phyloP scores from a whole-genome alignment of 2,113 vertebrate genomes.

The Dasyprocta punctata region DNA sequence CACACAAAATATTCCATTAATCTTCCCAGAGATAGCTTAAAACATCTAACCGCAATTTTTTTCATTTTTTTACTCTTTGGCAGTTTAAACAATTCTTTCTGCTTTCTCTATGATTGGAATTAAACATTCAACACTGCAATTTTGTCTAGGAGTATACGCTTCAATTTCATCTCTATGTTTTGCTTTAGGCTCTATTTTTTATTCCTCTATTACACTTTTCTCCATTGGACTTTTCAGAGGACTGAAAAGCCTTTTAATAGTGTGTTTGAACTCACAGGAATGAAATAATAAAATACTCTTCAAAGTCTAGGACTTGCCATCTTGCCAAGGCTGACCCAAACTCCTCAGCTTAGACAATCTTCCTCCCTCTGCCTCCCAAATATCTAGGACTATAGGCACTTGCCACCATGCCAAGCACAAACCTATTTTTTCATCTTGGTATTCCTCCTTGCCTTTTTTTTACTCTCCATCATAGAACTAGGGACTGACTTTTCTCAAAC shows the following conservation, averaged over 20 bases:
- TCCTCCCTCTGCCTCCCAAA: not conserved
- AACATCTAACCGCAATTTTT: conserved; percentile 50
- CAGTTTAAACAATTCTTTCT: conserved; percentile 38
- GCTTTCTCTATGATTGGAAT: conserved; percentile 31
- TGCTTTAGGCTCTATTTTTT: conserved; percentile 16
- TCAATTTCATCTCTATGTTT: conserved; percentile 3
- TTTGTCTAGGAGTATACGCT: not conserved
- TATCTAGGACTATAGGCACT: not conserved
- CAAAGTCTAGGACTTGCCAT: not conserved
- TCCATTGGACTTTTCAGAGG: conserved; percentile 17
- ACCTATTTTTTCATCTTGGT: conserved; percentile 15
- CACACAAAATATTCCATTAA: conserved; percentile 34
- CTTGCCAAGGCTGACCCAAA: not conserved
- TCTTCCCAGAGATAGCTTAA: conserved; percentile 39
- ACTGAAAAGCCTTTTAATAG: conserved; percentile 18
- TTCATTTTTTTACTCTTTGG: conserved; percentile 20
- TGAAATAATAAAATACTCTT: conserved; percentile 19
- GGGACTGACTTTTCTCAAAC: conserved; percentile 37
- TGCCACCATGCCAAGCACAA: not conserved
- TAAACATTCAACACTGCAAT: not conserved
- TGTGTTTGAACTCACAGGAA: conserved; percentile 23
- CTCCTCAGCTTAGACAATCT: not conserved
- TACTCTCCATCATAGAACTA: not conserved
- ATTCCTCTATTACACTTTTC: not conserved
- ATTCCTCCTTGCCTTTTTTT: not conserved